Evolutionary conservation across 92 coral and sea anemone species (phyloP).

Genomic region (Paramuricea clavata): DNA sequence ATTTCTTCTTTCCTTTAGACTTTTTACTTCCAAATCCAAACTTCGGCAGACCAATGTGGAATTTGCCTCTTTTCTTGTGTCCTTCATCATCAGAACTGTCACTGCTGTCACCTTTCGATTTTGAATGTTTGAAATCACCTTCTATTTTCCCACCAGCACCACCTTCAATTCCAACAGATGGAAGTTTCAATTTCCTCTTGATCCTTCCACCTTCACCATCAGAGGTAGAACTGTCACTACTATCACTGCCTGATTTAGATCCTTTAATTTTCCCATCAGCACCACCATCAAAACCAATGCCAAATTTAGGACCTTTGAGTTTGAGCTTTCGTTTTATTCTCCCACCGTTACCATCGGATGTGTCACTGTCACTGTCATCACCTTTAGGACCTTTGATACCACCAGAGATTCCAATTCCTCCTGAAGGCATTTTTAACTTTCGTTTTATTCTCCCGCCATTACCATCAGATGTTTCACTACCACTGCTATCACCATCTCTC

Average conservation of each 20-base stretch:
- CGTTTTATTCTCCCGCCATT: constrained; percentile 14
- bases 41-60: constrained; percentile 5
- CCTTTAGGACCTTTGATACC: not conserved
- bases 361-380: constrained; percentile 7
- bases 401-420: constrained; percentile 7
- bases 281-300: not conserved
- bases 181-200: not conserved
- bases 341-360: constrained; percentile 8
- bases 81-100: constrained; percentile 41
- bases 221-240: not conserved
- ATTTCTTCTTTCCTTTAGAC: constrained; percentile 5
- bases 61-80: constrained; percentile 14
- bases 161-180: not conserved
- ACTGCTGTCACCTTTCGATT: constrained; percentile 20
- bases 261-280: not conserved
- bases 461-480: constrained; percentile 28
- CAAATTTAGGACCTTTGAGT: not conserved
- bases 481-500: constrained; percentile 26
- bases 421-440: constrained; percentile 2
- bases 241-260: not conserved
- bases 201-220: constrained; percentile 11
- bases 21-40: constrained; percentile 1
- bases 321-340: not conserved
- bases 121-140: not conserved
- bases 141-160: not conserved